Evolutionary conservation across 2,888 invertebrate species (phyloP), one percentile per base, ranked within the genome.

Genomic region (Parasteatoda lunata): DNA sequence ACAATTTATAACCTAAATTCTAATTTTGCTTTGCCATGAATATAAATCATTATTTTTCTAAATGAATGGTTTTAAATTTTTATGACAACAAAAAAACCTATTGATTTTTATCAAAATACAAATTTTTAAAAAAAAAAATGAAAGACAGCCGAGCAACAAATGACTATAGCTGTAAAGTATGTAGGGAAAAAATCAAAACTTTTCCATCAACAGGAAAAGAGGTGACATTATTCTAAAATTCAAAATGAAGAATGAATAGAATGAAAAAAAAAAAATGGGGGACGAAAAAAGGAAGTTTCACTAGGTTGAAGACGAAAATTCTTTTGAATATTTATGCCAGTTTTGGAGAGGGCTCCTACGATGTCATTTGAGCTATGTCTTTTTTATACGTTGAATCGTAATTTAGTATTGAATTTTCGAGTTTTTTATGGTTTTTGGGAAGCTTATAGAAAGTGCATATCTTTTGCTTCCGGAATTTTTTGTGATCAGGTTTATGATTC

Each of bases 271-370:
- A 13, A n/a, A 47, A n/a, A n/a, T n/a, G n/a, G 69, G 68, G 8
- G 48, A 13, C 11, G 45, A 70, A 48, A 59, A 69, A 49, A 45
- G 48, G 15, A 54, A 52, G 47, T 66, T 54, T 72, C 47, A 13
- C 65, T 45, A 15, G 59, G 72, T 72, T 54, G 73, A 70, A 49
- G 77, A 71, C 72, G 66, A 68, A 77, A 66, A 66, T 13, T 65
- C 68, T 66, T 48, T 64, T 84, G 84, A 84, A 84, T 84, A 84
- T 84, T 84, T 84, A 84, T 84, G 77, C 49, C 70, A 65, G 51
- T 84, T 77, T 66, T 70, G 66, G 51, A 15, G 69, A 59, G 71
- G 65, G 48, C 51, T 54, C 69, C 71, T 48, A 45, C 72, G 54
- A 64, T 73, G 84, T 84, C 84, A 77, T 84, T 77, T 66, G 64